Conservation (phyloP, 2,888 invertebrate species). For the Drosophila rubida region DNA sequence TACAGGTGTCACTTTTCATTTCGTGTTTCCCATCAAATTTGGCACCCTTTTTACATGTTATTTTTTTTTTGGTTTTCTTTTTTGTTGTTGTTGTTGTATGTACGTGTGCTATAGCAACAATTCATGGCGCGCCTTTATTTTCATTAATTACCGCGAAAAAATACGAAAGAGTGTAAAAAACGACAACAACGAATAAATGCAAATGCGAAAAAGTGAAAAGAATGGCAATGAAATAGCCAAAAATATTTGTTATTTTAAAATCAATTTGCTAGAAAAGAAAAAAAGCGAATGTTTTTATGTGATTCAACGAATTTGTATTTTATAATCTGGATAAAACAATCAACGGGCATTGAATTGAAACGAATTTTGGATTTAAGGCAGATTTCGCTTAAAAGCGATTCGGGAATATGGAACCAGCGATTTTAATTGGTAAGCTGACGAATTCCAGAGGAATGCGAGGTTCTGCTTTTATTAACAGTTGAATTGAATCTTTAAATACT, state of each 20-base stretch:
- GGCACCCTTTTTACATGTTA: constrained; percentile 23
- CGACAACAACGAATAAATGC: constrained; percentile 10
- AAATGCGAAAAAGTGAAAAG: constrained; percentile 39
- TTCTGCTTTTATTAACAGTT: background rate
- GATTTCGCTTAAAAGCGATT: constrained; percentile 18
- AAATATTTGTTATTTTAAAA: constrained; percentile 16
- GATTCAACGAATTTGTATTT: constrained; percentile 54
- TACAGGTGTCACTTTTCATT: constrained; percentile 63
- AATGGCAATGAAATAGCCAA: constrained; percentile 34
- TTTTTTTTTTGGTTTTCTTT: constrained; percentile 5
- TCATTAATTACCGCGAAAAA: constrained; percentile 53
- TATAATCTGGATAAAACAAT: constrained; percentile 14
- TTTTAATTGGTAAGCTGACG: constrained; percentile 72
- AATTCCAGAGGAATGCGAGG: background rate
- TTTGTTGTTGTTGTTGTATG: no score
- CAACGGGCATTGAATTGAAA: constrained; percentile 37
- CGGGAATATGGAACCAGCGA: constrained; percentile 69
- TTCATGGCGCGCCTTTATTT: constrained; percentile 51
- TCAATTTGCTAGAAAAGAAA: constrained; percentile 2
- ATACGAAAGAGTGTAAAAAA: constrained; percentile 36
- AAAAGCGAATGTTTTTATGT: constrained; percentile 37
- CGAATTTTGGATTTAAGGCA: constrained; percentile 45
- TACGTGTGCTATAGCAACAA: constrained; percentile 9
- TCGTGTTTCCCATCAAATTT: constrained; percentile 39
- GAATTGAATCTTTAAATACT: no score